These are phyloP conservation scores for Spicauda simplicius DNA, from an alignment of 2,888 invertebrate genomes.

Conservation along the genomic window DNA sequence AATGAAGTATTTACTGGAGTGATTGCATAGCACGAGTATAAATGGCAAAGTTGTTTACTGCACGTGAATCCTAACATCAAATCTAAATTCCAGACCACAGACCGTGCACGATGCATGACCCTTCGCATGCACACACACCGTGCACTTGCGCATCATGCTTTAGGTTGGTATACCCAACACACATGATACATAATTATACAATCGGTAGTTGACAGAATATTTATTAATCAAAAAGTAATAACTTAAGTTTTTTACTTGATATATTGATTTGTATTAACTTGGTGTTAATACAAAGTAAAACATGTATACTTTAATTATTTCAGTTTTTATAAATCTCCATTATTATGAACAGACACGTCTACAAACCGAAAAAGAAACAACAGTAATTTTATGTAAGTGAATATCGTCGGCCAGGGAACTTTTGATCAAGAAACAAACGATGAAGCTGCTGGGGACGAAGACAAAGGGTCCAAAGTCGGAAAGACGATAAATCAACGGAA, in stretches of 20 bases:
- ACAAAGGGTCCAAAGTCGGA: conserved; percentile 62
- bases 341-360: not conserved
- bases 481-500: conserved; percentile 70
- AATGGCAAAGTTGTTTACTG: conserved; percentile 4
- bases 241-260: too few species aligned
- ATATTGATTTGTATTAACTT: too few species aligned
- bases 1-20: conserved; percentile 19
- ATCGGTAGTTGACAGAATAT: not conserved
- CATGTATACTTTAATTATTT: too few species aligned
- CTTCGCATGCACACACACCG: conserved; percentile 1
- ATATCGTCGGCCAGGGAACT: conserved; percentile 45
- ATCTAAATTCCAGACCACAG: conserved; percentile 22
- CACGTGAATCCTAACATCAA: conserved; percentile 19
- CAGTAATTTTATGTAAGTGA: conserved; percentile 2
- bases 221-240: not conserved
- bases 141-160: not conserved
- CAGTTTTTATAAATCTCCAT: not conserved
- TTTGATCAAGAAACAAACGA: conserved; percentile 60
- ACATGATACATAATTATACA: too few species aligned
- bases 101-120: conserved; percentile 2
- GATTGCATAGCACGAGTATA: not conserved
- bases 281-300: too few species aligned
- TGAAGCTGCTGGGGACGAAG: conserved; percentile 60
- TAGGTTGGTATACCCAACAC: not conserved
- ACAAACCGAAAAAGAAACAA: not conserved